Evolutionary conservation across 2,888 invertebrate genomes (phyloP), one percentile per base, ranked within the genome.

Genomic region (Omphaloscelis lunosa): DNA sequence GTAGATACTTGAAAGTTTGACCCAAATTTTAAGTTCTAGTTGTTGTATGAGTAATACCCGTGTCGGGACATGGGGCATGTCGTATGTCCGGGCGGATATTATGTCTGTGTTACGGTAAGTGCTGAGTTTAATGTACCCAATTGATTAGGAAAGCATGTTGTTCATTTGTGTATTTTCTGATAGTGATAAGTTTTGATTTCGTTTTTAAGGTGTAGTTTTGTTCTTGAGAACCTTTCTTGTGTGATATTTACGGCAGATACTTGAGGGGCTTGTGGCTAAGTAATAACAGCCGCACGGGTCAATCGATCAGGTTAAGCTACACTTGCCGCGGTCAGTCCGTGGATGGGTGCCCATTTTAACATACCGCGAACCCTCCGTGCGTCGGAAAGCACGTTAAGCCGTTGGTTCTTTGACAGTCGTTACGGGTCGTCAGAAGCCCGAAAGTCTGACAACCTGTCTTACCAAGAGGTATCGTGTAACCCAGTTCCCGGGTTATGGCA

Each of bases 1-100:
- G n/a, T 27, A 34, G 77, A 12, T 20, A 75, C 77, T 87, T 75
- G 65, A 70, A 72, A 78, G 73, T 86, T 85, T 85, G 88, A 82
- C 86, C 86, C 20, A 82, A 39, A 87, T 86, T 75, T 82, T 79
- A 77, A 82, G 71, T 77, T 75, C 48, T 68, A 48, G 70, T 4
- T 56, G 63, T 61, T 70, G 58, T 86, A 86, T 83, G 69, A 83
- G 61, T 82, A 76, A 83, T 75, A 65, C 51, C 5, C 51, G 62
- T 51, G 56, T 63, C 48, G 34, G 41, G 11, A 41, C 41, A 17
- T n/a, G 63, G 41, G 39, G 29, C 23, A 39, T 12, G 56, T 56
- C 72, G 39, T 80, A 29, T 59, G 29, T 59, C 58, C 41, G 58
- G 56, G 4, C 23, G 6, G 23, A n/a, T 53, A 70, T 58, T 27